Percentiles rank a stretch among this genome's conserved stretches.
Evolutionary conservation across 2,888 invertebrate species (phyloP).

Genomic region (Eupithecia dodoneata): DNA sequence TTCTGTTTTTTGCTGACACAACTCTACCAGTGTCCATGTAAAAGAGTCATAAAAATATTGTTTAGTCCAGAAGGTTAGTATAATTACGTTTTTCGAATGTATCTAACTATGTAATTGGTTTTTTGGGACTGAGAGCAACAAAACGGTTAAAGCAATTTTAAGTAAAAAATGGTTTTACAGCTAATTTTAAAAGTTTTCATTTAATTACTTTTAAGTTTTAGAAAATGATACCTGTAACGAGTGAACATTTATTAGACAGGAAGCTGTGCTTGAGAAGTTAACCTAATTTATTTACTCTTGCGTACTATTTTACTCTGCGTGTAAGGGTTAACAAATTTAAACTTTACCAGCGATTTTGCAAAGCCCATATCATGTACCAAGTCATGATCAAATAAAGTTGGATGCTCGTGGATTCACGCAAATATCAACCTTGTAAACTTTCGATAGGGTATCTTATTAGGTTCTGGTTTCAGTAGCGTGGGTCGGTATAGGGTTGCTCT

Average conservation of each 20-base stretch:
- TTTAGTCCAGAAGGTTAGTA: too few species aligned
- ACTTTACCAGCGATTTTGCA: conserved; percentile 34
- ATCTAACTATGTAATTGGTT: too few species aligned
- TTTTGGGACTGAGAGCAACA: background rate
- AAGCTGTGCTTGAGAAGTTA: background rate
- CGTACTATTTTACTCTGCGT: background rate
- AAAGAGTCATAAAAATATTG: too few species aligned
- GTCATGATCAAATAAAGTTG: conserved; percentile 40
- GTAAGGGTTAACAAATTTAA: conserved; percentile 13
- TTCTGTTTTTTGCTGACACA: too few species aligned
- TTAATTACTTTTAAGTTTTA: background rate
- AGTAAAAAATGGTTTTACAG: background rate
- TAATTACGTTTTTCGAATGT: too few species aligned
- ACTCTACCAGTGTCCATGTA: too few species aligned
- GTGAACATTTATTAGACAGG: background rate
- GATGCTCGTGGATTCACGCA: conserved; percentile 30
- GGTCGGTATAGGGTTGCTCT: conserved; percentile 20
- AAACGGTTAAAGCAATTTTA: background rate
- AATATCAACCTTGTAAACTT: conserved; percentile 26
- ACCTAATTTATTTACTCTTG: conserved; percentile 9
- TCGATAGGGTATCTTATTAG: conserved; percentile 28
- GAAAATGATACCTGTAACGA: background rate
- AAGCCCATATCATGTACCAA: conserved; percentile 29
- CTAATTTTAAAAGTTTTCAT: background rate
- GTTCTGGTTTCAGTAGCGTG: conserved; percentile 31